Evolutionary conservation across 2,888 invertebrate genomes (phyloP).

Genomic region (Thera britannica): DNA sequence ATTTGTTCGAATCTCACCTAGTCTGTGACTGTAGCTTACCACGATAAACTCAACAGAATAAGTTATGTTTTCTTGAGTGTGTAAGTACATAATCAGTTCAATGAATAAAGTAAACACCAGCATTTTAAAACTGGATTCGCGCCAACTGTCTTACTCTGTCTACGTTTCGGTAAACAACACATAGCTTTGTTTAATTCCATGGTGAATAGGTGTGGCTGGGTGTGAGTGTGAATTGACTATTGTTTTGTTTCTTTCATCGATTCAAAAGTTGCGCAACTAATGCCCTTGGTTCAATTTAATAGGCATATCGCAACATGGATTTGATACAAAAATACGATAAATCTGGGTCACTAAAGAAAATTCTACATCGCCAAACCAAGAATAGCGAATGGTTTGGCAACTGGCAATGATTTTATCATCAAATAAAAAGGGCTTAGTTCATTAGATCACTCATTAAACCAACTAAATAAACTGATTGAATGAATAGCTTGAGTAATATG

Average conservation of each 20-base stretch:
- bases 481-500: too few relatives aligned
- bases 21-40: too few relatives aligned
- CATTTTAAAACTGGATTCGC: slow-evolving; percentile 46
- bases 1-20: too few relatives aligned
- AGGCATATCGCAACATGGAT: slow-evolving; percentile 3
- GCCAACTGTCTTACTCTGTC: slow-evolving; percentile 52
- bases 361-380: not conserved
- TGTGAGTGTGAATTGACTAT: not conserved
- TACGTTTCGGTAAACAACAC: slow-evolving; percentile 2
- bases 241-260: slow-evolving; percentile 26
- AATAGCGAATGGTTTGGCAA: too few relatives aligned
- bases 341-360: not conserved
- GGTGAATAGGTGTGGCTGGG: not conserved
- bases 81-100: too few relatives aligned
- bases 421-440: too few relatives aligned
- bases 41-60: too few relatives aligned
- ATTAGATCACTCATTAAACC: too few relatives aligned
- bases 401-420: too few relatives aligned
- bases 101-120: slow-evolving; percentile 37
- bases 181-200: not conserved
- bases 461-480: too few relatives aligned
- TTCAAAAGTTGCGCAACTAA: slow-evolving; percentile 17
- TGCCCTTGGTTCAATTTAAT: slow-evolving; percentile 12
- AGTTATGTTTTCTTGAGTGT: too few relatives aligned
- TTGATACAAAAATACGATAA: slow-evolving; percentile 1